Conservation (phyloP, 2,888 invertebrate genomes). For the Hydrotaea diabolus region DNA sequence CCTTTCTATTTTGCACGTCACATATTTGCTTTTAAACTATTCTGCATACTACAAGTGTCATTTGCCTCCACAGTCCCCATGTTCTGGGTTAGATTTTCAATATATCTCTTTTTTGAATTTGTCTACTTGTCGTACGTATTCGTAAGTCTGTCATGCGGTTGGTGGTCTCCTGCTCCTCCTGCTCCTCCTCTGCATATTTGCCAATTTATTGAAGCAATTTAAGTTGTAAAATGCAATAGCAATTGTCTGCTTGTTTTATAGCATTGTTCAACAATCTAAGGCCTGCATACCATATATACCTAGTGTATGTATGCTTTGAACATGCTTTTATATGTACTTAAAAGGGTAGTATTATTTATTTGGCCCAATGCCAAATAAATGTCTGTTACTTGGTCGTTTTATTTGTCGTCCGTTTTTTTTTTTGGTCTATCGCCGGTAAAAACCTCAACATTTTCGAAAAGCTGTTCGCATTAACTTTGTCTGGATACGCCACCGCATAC, state of each 20-base stretch:
- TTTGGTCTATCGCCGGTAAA: neutral
- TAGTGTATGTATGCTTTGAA: neutral
- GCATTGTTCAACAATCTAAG: conserved; percentile 20
- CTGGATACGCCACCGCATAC: neutral
- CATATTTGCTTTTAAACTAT: no score
- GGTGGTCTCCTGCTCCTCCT: neutral
- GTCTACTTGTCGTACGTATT: neutral
- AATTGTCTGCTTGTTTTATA: conserved; percentile 20
- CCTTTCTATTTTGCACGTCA: no score
- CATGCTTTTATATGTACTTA: neutral
- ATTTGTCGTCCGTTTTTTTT: neutral
- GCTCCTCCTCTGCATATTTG: conserved; percentile 12
- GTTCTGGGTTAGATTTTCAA: neutral
- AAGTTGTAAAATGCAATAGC: conserved; percentile 52
- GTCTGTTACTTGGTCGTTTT: neutral
- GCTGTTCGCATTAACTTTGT: neutral
- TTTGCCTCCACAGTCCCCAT: neutral
- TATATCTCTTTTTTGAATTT: no score
- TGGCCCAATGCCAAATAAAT: conserved; percentile 61
- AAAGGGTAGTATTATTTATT: conserved; percentile 43
- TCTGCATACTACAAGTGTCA: neutral
- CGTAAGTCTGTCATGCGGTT: conserved; percentile 8
- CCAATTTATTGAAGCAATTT: conserved; percentile 57
- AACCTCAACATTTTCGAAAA: neutral
- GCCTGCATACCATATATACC: neutral